phyloP scores from a whole-genome alignment of 1,140 invertebrate species.

The Drosophila biarmipes region DNA sequence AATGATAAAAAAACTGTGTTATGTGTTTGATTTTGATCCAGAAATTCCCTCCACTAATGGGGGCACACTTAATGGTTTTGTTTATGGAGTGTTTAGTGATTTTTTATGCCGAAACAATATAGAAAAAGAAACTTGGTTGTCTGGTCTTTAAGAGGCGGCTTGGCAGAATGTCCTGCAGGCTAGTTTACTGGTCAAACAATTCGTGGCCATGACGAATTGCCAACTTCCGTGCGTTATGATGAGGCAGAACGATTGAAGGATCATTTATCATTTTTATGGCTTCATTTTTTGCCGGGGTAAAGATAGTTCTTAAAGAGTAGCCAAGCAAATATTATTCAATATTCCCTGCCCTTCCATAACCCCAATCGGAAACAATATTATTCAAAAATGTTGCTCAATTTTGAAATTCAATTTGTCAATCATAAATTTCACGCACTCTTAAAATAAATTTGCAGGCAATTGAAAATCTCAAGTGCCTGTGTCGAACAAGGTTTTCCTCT shows the following conservation, averaged over 20 bases:
- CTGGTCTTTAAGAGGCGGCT: conserved; percentile 12
- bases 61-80: conserved; percentile 68
- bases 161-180: conserved; percentile 44
- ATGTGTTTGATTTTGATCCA: conserved; percentile 17
- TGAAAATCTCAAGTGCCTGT: conserved; percentile 54
- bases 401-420: conserved; percentile 79
- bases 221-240: conserved; percentile 17
- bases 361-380: neutral
- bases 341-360: neutral
- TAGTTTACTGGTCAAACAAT: conserved; percentile 31
- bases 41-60: conserved; percentile 55
- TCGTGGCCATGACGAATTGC: conserved; percentile 56
- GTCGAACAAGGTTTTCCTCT: conserved; percentile 36
- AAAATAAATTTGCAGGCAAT: conserved; percentile 79
- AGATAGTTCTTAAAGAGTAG: conserved; percentile 20
- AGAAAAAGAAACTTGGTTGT: conserved; percentile 37
- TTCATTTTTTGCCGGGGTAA: neutral
- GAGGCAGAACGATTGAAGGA: conserved; percentile 21
- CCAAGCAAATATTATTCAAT: neutral
- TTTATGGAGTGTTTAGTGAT: conserved; percentile 80
- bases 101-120: conserved; percentile 50
- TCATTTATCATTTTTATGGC: conserved; percentile 64
- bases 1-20: conserved; percentile 64
- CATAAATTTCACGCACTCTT: conserved; percentile 81
- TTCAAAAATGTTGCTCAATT: conserved; percentile 41